phyloP scores from a whole-genome alignment of 2,113 vertebrate genomes.

The Campylorhamphus procurvoides region DNA sequence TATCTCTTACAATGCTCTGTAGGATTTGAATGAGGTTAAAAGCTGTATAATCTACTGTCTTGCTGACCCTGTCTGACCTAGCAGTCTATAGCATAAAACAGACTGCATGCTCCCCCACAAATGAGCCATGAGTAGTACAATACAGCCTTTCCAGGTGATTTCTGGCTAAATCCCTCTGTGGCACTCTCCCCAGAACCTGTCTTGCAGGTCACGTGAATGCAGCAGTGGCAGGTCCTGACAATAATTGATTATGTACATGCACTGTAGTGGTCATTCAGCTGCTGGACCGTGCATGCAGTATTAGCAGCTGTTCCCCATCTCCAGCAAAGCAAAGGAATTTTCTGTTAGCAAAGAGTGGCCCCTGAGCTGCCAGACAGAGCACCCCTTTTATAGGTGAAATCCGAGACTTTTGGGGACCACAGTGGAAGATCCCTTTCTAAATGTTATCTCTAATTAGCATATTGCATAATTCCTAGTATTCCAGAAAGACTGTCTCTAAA shows the following conservation, averaged over 20 bases:
- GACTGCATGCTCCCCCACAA: neutral
- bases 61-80: conserved; percentile 19
- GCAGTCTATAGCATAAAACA: conserved; percentile 1
- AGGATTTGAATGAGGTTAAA: neutral
- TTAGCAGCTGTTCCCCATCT: conserved; percentile 50
- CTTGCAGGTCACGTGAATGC: neutral
- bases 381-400: conserved; percentile 19
- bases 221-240: neutral
- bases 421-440: conserved; percentile 19
- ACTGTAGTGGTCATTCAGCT: conserved; percentile 20
- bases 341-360: neutral
- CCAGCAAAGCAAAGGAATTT: conserved; percentile 44
- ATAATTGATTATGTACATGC: conserved; percentile 41
- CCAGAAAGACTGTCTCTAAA: neutral
- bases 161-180: neutral
- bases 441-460: conserved; percentile 32
- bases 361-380: conserved; percentile 16
- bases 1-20: neutral
- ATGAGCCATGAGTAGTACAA: neutral
- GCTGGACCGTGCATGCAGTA: neutral
- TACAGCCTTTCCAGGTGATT: conserved; percentile 24
- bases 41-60: conserved; percentile 8
- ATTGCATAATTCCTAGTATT: neutral
- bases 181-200: neutral
- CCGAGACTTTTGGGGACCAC: neutral